Evolutionary conservation across 30 jellyfish, hydroid and myxozoan species (phyloP).

Genomic region (Haliclystus octoradiatus): DNA sequence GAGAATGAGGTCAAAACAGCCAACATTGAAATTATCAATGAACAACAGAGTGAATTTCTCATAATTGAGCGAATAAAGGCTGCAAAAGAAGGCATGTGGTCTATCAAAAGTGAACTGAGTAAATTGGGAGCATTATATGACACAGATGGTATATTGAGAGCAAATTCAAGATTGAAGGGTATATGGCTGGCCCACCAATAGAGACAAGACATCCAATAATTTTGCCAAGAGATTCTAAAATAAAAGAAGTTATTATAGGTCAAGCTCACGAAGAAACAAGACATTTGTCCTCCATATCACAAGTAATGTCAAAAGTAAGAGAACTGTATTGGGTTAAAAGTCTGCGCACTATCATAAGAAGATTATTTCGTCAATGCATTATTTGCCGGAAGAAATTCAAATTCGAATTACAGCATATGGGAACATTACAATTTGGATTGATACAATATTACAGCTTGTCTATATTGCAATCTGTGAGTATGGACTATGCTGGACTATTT

Average conservation of each 20-base stretch:
- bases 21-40: background rate
- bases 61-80: background rate
- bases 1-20: background rate
- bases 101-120: background rate
- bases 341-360: background rate
- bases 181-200: background rate
- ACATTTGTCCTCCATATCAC: background rate
- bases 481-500: background rate
- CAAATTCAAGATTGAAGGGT: background rate
- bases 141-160: background rate
- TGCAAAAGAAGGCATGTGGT: background rate
- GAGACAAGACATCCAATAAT: background rate
- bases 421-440: background rate
- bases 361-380: background rate
- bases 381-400: background rate
- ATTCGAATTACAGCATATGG: background rate
- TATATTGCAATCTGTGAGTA: background rate
- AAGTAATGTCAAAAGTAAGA: background rate
- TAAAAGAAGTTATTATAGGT: too few species aligned
- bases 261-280: background rate
- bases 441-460: background rate
- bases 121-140: background rate
- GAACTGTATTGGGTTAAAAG: background rate
- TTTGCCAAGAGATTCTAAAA: background rate
- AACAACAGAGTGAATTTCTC: background rate